A percentile compares a stretch with the other conserved stretches of the same genome.
phyloP scores from a whole-genome alignment of 2,113 vertebrate species.

The Tautogolabrus adspersus region DNA sequence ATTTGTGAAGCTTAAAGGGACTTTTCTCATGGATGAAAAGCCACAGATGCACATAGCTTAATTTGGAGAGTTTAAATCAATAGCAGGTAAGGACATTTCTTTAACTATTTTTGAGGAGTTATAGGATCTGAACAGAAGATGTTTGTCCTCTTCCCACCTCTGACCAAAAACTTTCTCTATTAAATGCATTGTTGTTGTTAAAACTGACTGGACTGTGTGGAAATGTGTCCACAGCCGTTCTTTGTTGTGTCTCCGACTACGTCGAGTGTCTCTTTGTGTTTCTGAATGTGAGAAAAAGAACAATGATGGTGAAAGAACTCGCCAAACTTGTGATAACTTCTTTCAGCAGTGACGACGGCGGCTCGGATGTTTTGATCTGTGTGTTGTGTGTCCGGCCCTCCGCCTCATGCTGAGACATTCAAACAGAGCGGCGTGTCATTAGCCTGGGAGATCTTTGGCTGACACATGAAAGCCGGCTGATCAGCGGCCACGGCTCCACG shows the following conservation, averaged over 20 bases:
- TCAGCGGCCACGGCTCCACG: slow-evolving; percentile 30
- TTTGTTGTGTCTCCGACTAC: too few relatives aligned
- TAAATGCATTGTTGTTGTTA: neutral
- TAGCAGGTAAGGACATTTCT: too few relatives aligned
- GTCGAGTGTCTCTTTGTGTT: neutral
- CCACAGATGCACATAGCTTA: too few relatives aligned
- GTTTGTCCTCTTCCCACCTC: slow-evolving; percentile 1
- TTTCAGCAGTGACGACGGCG: neutral
- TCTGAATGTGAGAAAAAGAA: neutral
- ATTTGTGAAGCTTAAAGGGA: too few relatives aligned
- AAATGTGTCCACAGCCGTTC: neutral
- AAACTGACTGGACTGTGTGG: neutral
- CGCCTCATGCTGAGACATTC: slow-evolving; percentile 61
- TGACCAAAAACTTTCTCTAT: neutral
- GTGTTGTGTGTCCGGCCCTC: slow-evolving; percentile 4
- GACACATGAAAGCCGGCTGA: slow-evolving; percentile 63
- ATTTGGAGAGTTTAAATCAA: too few relatives aligned
- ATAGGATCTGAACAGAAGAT: too few relatives aligned
- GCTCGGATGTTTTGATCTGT: slow-evolving; percentile 50
- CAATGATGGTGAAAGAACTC: neutral
- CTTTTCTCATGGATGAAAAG: too few relatives aligned
- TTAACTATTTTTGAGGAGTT: too few relatives aligned
- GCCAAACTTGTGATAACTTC: slow-evolving; percentile 33
- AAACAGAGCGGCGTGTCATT: slow-evolving; percentile 60
- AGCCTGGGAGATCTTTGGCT: slow-evolving; percentile 49